Evolutionary conservation across 2,797 vertebrate genomes (phyloP), one percentile per base, ranked within the genome.

Genomic region (Chiroxiphia lanceolata): DNA sequence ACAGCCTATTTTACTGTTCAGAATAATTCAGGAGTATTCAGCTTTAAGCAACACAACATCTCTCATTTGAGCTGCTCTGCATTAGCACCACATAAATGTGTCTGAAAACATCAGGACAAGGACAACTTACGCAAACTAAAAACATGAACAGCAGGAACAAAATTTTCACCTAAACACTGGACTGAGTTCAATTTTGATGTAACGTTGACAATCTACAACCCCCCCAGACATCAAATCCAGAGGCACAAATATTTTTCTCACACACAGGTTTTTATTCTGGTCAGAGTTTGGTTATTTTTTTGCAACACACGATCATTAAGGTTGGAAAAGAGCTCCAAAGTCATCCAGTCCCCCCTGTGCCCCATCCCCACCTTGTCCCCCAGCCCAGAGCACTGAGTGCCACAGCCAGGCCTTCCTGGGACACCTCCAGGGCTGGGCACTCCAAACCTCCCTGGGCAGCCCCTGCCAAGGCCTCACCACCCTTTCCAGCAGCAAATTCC

Each of bases 271-370:
- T 77, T 80, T 64, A 59, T 74, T 77, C 34, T 61, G 14, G 72
- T 72, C 47, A 72, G 48, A 90, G 71, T 10, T 50, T 59, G 33
- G 11, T n/a, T 10, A 60, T 0, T 13, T 44, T 79, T 84, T 69
- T n/a, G 6, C 17, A 14, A 22, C 17, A 26, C 29, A 61, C 13
- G 61, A 34, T 31, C 27, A 10, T 9, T 15, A 4, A 5, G 27
- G 36, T 0, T 33, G 53, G 71, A 6, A 68, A 8, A 76, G 33
- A 8, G 2, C 22, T 74, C 26, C 70, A 9, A 67, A 31, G 13
- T 0, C 5, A 8, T 5, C 9, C 0, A 56, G n/a, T 3, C 22
- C 72, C 6, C 63, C n/a, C 48, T 38, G 59, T 72, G n/a, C n/a
- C 47, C 40, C 1, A 21, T 42, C 17, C 9, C 27, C 81, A 56